These are phyloP conservation scores for Parotocinclus haroldoi DNA, from an alignment of 2,797 vertebrate genomes.

Conservation along the genomic window DNA sequence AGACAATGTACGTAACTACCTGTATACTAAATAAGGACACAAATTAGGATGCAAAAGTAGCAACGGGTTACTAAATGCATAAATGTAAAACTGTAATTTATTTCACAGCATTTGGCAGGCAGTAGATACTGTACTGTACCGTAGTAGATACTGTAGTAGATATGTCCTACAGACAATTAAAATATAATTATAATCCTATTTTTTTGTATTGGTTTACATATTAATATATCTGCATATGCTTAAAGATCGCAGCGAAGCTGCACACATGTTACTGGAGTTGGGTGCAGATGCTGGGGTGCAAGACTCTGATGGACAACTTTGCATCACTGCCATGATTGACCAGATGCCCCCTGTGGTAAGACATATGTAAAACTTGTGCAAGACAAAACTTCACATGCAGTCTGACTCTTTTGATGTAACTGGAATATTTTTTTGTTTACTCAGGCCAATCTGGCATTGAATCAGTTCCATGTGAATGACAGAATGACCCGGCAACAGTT, in stretches of 20 bases:
- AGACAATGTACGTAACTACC: too few species aligned
- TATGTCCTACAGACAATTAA: too few species aligned
- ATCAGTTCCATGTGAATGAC: conserved; percentile 64
- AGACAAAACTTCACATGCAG: neutral
- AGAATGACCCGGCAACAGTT: conserved; percentile 60
- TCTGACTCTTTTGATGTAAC: neutral
- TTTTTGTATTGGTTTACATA: too few species aligned
- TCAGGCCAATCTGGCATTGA: conserved; percentile 63
- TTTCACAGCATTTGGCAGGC: too few species aligned
- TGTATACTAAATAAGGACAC: too few species aligned
- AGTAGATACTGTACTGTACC: too few species aligned
- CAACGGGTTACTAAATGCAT: too few species aligned
- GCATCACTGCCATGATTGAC: conserved; percentile 65
- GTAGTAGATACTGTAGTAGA: too few species aligned
- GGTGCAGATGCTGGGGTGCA: conserved; percentile 61
- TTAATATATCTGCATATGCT: too few species aligned
- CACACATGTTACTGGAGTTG: conserved; percentile 56
- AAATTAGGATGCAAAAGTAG: too few species aligned
- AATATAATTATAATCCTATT: too few species aligned
- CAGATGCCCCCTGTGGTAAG: conserved; percentile 64
- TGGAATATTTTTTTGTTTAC: conserved; percentile 6
- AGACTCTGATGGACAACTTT: conserved; percentile 66
- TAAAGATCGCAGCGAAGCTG: conserved; percentile 62
- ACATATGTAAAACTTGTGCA: neutral
- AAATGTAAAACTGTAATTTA: too few species aligned